phyloP scores from a whole-genome alignment of 2,797 vertebrate species.

The Dermochelys coriacea region DNA sequence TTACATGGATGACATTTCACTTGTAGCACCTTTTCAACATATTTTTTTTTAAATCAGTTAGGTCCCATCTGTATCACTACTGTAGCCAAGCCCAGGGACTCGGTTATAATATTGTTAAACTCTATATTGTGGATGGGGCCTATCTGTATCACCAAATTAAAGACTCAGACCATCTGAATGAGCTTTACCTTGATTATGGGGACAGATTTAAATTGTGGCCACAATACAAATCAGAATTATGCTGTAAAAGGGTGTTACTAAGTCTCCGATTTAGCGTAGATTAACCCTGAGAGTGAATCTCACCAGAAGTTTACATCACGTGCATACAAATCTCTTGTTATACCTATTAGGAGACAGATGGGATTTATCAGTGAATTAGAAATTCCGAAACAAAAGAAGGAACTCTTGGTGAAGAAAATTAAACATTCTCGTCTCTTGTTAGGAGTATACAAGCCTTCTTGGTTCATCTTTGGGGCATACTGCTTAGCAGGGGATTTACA shows the following conservation, averaged over 20 bases:
- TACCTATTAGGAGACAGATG: background rate
- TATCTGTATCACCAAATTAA: slow-evolving; percentile 50
- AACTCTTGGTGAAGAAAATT: background rate
- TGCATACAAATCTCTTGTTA: slow-evolving; percentile 13
- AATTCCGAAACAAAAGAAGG: background rate
- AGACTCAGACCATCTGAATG: slow-evolving; percentile 56
- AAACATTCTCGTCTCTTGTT: background rate
- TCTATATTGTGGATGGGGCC: slow-evolving; percentile 50
- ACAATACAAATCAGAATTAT: slow-evolving; percentile 62
- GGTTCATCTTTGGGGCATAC: background rate
- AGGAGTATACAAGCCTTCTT: background rate
- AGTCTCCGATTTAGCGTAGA: slow-evolving; percentile 22
- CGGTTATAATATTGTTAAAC: slow-evolving; percentile 40
- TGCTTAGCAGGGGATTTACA: background rate
- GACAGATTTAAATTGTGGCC: slow-evolving; percentile 68
- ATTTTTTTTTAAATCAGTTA: slow-evolving; percentile 36
- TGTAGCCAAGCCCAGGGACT: slow-evolving; percentile 59
- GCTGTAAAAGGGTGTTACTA: slow-evolving; percentile 50
- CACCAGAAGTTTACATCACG: slow-evolving; percentile 10
- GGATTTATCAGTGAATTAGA: background rate
- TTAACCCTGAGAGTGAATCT: background rate
- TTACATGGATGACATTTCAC: slow-evolving; percentile 41
- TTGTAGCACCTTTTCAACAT: background rate
- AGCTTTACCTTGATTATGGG: slow-evolving; percentile 37
- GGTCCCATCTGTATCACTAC: slow-evolving; percentile 11